Conservation (phyloP, 1,140 invertebrate species). For the Solen grandis region DNA sequence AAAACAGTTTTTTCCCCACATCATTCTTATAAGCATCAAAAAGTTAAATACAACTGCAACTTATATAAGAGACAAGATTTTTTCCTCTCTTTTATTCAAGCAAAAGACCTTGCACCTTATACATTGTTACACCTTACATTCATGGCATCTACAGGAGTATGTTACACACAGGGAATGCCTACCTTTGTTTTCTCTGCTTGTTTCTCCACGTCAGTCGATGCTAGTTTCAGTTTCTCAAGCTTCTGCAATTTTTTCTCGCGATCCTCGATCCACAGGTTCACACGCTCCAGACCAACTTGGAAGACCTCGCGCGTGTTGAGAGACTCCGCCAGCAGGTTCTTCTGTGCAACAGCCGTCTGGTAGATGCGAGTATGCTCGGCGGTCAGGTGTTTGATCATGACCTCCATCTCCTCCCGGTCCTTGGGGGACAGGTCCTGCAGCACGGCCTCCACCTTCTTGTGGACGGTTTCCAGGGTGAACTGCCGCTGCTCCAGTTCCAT, state of each 20-base stretch:
- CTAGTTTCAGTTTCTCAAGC: slow-evolving; percentile 86
- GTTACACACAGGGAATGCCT: no score
- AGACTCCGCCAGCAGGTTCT: slow-evolving; percentile 60
- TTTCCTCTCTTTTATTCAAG: no score
- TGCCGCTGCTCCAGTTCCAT: slow-evolving; percentile 93
- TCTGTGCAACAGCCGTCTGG: slow-evolving; percentile 61
- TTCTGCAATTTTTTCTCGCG: slow-evolving; percentile 87
- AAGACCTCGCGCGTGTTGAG: slow-evolving; percentile 84
- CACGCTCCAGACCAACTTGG: slow-evolving; percentile 88
- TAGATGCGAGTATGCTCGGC: slow-evolving; percentile 77
- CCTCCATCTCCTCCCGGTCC: slow-evolving; percentile 87
- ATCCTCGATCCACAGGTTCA: slow-evolving; percentile 89
- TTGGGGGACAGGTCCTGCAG: slow-evolving; percentile 90
- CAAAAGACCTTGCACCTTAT: no score
- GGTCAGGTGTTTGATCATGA: slow-evolving; percentile 83
- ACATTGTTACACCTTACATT: no score
- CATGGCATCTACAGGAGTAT: no score
- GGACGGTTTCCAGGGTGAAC: slow-evolving; percentile 89
- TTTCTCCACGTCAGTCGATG: slow-evolving; percentile 85
- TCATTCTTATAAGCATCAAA: no score
- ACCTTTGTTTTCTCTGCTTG: slow-evolving; percentile 88
- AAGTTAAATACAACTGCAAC: no score
- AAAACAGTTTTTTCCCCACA: no score
- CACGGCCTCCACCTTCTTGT: slow-evolving; percentile 91
- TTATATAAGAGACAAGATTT: no score